Base-by-base conservation (phyloP, 2,797 vertebrate genomes). In the Microhierax caerulescens region DNA sequence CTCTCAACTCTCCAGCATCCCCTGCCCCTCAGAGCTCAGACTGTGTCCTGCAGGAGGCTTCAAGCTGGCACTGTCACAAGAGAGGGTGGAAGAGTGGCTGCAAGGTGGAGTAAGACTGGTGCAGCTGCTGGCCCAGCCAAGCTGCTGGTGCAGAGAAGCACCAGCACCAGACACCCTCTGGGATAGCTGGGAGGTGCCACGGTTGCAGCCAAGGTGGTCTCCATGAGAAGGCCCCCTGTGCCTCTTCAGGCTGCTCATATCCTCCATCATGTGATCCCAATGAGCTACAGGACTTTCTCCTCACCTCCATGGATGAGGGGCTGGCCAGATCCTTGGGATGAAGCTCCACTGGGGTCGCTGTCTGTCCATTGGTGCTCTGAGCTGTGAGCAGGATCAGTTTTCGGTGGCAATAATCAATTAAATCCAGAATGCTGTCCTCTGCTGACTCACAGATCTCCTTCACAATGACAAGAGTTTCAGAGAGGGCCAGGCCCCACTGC, bases 341-440 rank as follows among this genome's bases (percentile, higher is more conserved):
- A 47, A 97, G 61, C 48, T 86, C 93, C 17, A 90, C 80, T 3
- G 48, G 93, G 39, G 80, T 86, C 5, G 50, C 63, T 5, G 67
- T 19, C 6, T 77, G 88, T 10, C 95, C 90, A 4, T 28, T 93
- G 85, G 96, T 51, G 6, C 91, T 97, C 68, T 84, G 97, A 73
- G 98, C 98, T 43, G 97, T 98, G 34, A 99, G 96, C 85, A 99
- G 95, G 28, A 98, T 99, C 96, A 99, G 98, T 94, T 99, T 99
- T 50, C 99, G 99, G 96, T 99, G 99, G 96, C 99, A 99, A 68
- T 99, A 99, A 98, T 99, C 99, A 54, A 99, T 98, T 90, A 99
- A 97, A 95, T 99, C 99, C 93, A 99, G 97, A 63, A 99, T 48
- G 37, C 98, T 97, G 57, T 99, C 99, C 48, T 98, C 99, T 12